These are phyloP conservation scores for Elachura formosa DNA, from an alignment of 2,113 vertebrate species.

Conservation along the genomic window DNA sequence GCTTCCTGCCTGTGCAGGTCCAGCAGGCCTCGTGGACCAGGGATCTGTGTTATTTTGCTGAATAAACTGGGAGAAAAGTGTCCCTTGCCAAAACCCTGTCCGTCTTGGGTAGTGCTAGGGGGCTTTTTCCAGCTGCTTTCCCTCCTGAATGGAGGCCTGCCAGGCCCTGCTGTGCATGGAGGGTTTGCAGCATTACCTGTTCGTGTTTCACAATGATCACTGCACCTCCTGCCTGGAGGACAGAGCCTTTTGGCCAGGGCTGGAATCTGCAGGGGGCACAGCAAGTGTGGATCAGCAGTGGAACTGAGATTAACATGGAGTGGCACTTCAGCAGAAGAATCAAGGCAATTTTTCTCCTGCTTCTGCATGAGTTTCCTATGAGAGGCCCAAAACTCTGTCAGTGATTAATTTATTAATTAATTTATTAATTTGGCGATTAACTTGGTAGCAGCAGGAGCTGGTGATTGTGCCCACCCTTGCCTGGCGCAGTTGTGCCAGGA, in stretches of 20 bases:
- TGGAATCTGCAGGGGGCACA: not conserved
- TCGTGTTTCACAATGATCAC: not conserved
- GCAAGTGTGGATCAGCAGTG: not conserved
- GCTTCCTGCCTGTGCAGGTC: not conserved
- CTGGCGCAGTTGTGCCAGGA: not conserved
- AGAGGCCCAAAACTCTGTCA: not conserved
- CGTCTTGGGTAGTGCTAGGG: accelerated
- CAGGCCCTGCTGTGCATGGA: not conserved
- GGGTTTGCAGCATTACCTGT: not conserved
- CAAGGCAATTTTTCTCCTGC: not conserved
- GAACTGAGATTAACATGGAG: not conserved
- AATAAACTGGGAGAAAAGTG: not conserved
- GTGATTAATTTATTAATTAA: not conserved
- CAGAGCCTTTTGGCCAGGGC: not conserved
- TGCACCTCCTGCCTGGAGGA: not conserved
- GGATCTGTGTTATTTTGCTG: not conserved
- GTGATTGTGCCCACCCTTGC: not conserved
- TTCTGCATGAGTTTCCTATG: not conserved
- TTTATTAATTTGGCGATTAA: too few relatives aligned
- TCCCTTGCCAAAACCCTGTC: not conserved
- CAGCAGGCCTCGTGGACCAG: accelerated
- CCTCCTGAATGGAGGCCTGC: not conserved
- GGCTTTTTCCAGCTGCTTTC: not conserved
- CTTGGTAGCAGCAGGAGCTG: not conserved
- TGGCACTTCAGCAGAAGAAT: not conserved